phyloP scores from a whole-genome alignment of 2,888 invertebrate genomes.

The Copidosoma aretas region DNA sequence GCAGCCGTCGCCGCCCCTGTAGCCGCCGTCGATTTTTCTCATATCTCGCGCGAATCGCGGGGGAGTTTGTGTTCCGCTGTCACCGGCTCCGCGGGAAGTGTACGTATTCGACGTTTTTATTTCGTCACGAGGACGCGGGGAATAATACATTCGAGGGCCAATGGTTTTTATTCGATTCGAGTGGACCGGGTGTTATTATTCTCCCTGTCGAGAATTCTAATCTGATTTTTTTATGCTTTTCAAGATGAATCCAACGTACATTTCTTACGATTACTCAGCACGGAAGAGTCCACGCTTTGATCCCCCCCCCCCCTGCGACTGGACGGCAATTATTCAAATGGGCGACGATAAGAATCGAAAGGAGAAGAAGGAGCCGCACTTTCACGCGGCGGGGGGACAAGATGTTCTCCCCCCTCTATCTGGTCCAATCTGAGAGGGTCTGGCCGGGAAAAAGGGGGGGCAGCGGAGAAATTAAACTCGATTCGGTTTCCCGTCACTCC shows the following conservation, averaged over 20 bases:
- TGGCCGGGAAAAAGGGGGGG: constrained; percentile 7
- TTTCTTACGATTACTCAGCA: too few relatives aligned
- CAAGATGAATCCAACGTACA: too few relatives aligned
- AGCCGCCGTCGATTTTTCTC: not conserved
- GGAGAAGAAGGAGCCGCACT: not conserved
- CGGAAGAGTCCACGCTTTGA: too few relatives aligned
- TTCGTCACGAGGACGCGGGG: too few relatives aligned
- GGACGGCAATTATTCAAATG: constrained; percentile 18
- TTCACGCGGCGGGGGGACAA: constrained; percentile 5
- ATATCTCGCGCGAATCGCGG: not conserved
- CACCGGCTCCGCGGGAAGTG: too few relatives aligned
- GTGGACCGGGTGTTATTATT: too few relatives aligned
- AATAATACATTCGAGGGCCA: too few relatives aligned
- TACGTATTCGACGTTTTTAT: too few relatives aligned
- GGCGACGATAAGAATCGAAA: not conserved
- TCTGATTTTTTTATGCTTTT: too few relatives aligned
- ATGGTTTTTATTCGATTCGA: too few relatives aligned
- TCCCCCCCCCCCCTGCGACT: too few relatives aligned
- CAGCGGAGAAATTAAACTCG: constrained; percentile 27
- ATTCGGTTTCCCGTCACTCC: constrained; percentile 32
- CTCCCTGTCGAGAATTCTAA: too few relatives aligned
- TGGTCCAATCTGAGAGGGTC: constrained; percentile 27
- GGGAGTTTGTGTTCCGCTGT: not conserved
- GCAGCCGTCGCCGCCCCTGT: constrained; percentile 3
- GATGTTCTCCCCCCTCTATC: constrained; percentile 12